These are phyloP conservation scores for Diglossa cyanea DNA, from an alignment of 2,797 vertebrate genomes.

Conservation along the genomic window DNA sequence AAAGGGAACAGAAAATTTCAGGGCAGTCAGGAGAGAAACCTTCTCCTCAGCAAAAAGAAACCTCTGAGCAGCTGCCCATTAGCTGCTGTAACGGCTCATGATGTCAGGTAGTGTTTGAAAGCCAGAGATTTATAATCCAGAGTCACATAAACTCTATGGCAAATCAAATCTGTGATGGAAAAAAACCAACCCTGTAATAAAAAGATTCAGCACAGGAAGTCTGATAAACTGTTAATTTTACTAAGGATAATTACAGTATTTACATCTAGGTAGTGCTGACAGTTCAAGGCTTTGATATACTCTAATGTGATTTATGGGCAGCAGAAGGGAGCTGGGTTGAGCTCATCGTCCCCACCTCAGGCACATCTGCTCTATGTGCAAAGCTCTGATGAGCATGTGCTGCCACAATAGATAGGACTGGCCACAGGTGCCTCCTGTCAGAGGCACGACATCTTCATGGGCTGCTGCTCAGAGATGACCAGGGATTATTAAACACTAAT, in stretches of 20 bases:
- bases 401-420: fast-evolving
- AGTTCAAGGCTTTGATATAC: constrained; percentile 35
- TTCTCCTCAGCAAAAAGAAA: neutral
- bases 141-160: neutral
- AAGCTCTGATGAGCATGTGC: neutral
- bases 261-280: neutral
- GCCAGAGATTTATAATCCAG: constrained; percentile 18
- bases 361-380: neutral
- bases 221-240: constrained; percentile 52
- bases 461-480: neutral
- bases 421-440: neutral
- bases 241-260: constrained; percentile 35
- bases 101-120: constrained; percentile 35
- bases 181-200: neutral
- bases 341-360: neutral
- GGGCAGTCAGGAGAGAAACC: neutral
- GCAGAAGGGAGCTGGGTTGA: neutral
- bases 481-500: neutral
- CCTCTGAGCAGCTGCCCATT: neutral
- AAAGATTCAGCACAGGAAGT: constrained; percentile 36
- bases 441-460: fast-evolving
- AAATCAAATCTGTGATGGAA: constrained; percentile 46
- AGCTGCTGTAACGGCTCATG: neutral
- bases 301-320: constrained; percentile 21
- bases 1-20: neutral